These are phyloP conservation scores for Cyclura pinguis DNA, from an alignment of 2,797 vertebrate species.

Conservation along the genomic window DNA sequence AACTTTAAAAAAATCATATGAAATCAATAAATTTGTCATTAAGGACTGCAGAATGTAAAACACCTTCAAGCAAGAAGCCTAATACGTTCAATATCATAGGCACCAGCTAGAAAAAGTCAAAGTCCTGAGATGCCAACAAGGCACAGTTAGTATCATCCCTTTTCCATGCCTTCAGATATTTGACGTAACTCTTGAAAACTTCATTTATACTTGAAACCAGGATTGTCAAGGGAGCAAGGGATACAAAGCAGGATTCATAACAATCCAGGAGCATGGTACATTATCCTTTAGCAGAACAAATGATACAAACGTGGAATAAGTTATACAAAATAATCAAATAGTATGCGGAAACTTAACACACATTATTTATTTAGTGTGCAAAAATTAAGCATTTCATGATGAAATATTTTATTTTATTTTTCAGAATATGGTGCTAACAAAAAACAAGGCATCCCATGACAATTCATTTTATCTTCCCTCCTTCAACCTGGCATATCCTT, in stretches of 20 bases:
- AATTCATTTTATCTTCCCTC: conserved; percentile 29
- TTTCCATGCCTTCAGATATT: neutral
- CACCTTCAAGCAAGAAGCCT: neutral
- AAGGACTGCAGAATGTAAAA: neutral
- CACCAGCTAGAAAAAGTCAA: neutral
- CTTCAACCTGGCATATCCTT: neutral
- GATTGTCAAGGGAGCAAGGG: rapidly evolving
- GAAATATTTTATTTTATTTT: neutral
- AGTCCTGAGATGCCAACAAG: neutral
- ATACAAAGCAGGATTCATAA: neutral
- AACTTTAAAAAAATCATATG: neutral
- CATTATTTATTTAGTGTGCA: neutral
- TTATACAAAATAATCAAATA: neutral
- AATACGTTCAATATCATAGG: neutral
- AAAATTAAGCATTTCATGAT: neutral
- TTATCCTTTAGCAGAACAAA: neutral
- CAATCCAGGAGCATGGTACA: neutral
- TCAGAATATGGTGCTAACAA: neutral
- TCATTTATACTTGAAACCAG: neutral
- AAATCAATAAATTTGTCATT: neutral
- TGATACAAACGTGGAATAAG: neutral
- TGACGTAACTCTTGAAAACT: too few species aligned
- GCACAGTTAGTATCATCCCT: neutral
- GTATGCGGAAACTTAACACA: neutral
- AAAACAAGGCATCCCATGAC: neutral